Conservation (phyloP, 2,888 invertebrate species). For the Julus scandinavius region DNA sequence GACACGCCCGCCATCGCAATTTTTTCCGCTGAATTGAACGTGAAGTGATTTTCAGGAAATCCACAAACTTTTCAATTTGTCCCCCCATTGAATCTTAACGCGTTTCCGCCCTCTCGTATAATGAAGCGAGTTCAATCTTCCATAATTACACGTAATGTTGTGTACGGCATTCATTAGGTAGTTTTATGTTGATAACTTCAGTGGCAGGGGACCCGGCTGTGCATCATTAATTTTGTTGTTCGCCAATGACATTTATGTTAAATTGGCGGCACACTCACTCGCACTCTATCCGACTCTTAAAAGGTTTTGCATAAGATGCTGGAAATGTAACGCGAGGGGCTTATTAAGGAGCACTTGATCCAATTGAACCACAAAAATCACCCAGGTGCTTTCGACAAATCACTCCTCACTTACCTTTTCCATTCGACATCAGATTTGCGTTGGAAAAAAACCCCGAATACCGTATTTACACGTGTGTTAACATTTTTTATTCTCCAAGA, state of each 20-base stretch:
- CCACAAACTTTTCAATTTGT: slow-evolving; percentile 43
- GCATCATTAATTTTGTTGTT: slow-evolving; percentile 46
- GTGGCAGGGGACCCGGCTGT: slow-evolving; percentile 23
- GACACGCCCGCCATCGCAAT: not conserved
- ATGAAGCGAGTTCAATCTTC: slow-evolving; percentile 3
- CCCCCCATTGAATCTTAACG: slow-evolving; percentile 7
- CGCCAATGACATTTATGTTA: slow-evolving; percentile 38
- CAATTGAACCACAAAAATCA: not conserved
- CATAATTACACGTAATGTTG: slow-evolving; percentile 35
- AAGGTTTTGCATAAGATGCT: slow-evolving; percentile 38
- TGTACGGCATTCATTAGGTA: slow-evolving; percentile 40
- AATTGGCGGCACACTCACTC: not conserved
- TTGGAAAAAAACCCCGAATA: no score
- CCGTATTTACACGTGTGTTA: no score
- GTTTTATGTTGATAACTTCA: slow-evolving; percentile 37
- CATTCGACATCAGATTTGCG: no score
- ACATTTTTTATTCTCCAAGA: no score
- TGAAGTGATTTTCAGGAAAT: slow-evolving; percentile 23
- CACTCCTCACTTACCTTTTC: not conserved
- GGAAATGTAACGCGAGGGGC: slow-evolving; percentile 28
- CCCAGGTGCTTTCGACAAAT: not conserved
- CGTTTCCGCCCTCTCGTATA: not conserved
- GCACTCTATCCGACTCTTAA: not conserved
- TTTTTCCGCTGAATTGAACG: not conserved
- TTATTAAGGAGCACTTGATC: not conserved